Base-by-base conservation (phyloP, 2,888 invertebrate genomes). In the Pardosa pseudoannulata region DNA sequence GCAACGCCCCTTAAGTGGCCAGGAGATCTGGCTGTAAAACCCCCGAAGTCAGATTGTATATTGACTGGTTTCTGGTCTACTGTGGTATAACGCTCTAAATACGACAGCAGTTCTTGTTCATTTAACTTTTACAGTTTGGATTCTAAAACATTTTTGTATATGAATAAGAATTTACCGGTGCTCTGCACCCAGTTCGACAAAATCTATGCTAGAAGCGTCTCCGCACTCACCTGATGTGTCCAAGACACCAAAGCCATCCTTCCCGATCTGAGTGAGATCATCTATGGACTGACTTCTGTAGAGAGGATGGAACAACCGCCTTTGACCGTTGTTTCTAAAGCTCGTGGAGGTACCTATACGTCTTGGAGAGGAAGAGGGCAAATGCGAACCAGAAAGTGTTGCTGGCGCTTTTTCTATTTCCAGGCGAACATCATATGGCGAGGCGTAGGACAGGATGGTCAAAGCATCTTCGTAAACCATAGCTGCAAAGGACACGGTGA, bases 401-500 rank as follows among this genome's bases (percentile, higher is more conserved):
- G 92, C 91, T 3, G 92, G 91, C 41, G 93, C 93, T 89, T 93
- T 94, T 90, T 95, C 94, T 36, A 96, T 94, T 90, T 95, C 95
- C 87, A 97, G 92, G 88, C 95, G 94, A 19, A 96, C 96, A 85
- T 96, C 96, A 91, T 97, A 97, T 0, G 97, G 97, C 50, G 97
- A 97, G 6, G 97, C 97, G 89, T 97, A 96, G 88, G 96, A 96
- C 62, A 98, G 92, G 88, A 98, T 96, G 1, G 96, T 95, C 75
- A 97, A 93, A 0, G 97, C 97, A 90, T 98, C 97, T 91, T 97
- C 97, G 90, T 96, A 94, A 0, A 97, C 97, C 92, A 97, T 96
- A 88, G 96, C 96, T 78, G 95, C 94, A 91, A 97, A 96, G 90
- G 95, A 96, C 74, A 97, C 96, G 75, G 95, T 96, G 87, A 97